Percentiles rank a stretch among this genome's conserved stretches.
Conservation (phyloP, 2,113 vertebrate species). For the Coptodon rendalli region DNA sequence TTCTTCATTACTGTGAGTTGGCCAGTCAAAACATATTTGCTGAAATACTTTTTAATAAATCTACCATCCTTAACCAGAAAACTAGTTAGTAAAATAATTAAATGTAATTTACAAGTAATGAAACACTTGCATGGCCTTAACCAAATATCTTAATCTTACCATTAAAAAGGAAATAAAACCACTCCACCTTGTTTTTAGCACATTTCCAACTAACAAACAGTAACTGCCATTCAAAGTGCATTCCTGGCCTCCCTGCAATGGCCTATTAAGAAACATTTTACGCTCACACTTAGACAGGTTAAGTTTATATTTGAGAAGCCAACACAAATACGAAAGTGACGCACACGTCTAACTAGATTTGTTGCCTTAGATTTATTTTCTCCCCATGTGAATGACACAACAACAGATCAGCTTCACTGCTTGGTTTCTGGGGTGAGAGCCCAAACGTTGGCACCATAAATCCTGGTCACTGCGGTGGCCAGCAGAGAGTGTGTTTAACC, state of each 20-base stretch:
- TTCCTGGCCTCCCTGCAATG: not conserved
- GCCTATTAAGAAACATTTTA: not conserved
- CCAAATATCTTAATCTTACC: not conserved
- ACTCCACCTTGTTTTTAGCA: not conserved
- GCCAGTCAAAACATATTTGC: not conserved
- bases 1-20: not conserved
- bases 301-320: not conserved
- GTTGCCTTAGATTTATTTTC: not conserved
- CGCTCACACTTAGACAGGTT: not conserved
- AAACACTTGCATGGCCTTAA: not conserved
- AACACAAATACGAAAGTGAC: not conserved
- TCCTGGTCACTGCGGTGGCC: slow-evolving; percentile 34
- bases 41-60: not conserved
- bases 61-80: not conserved
- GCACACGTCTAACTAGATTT: rapidly evolving
- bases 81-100: not conserved
- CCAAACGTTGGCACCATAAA: slow-evolving; percentile 33
- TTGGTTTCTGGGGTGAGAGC: not conserved
- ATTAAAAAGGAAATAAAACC: not conserved
- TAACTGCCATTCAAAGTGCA: not conserved
- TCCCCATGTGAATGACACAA: not conserved
- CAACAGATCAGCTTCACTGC: slow-evolving; percentile 13
- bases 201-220: not conserved
- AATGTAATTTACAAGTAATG: not conserved
- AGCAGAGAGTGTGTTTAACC: slow-evolving; percentile 44